Conservation (phyloP, 2,113 vertebrate genomes). For the Mormoops blainvillei region DNA sequence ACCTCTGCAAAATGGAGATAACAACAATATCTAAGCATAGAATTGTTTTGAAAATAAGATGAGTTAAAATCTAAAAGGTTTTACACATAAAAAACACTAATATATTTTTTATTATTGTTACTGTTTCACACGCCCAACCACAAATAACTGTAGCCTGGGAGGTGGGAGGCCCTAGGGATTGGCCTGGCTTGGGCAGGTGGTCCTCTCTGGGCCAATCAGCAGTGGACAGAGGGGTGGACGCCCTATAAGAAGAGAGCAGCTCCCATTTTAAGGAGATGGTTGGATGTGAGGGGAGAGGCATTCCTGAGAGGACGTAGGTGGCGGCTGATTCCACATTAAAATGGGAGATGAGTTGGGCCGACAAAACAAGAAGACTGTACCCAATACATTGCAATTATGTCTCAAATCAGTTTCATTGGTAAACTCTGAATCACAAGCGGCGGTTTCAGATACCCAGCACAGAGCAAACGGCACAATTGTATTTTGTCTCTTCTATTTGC, state of each 20-base stretch:
- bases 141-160: neutral
- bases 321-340: neutral
- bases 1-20: neutral
- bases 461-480: neutral
- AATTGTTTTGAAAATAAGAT: neutral
- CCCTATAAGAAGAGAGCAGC: neutral
- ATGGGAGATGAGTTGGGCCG: neutral
- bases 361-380: neutral
- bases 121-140: neutral
- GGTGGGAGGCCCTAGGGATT: neutral
- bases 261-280: neutral
- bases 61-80: neutral
- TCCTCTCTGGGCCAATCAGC: neutral
- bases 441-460: neutral
- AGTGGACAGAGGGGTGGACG: neutral
- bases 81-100: neutral
- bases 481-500: neutral
- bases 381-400: neutral
- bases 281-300: neutral
- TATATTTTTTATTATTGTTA: neutral
- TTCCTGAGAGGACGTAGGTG: neutral
- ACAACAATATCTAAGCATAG: neutral
- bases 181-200: neutral
- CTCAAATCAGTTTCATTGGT: neutral
- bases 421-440: neutral